phyloP scores from a whole-genome alignment of 2,113 vertebrate species.

The Calidris pugnax region DNA sequence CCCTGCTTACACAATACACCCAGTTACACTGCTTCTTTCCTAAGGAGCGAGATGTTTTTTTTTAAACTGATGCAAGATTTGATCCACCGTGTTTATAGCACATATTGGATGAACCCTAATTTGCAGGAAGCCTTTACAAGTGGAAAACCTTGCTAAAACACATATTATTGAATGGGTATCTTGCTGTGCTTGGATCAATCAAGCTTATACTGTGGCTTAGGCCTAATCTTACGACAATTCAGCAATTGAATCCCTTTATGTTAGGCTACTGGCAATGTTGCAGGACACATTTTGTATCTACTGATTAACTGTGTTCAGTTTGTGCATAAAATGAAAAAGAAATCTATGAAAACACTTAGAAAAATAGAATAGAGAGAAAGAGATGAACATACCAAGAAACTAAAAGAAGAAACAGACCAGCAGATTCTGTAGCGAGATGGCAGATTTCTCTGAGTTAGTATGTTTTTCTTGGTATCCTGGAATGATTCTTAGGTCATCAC shows the following conservation, averaged over 20 bases:
- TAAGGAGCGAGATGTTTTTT: not conserved
- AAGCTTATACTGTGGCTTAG: slow-evolving; percentile 65
- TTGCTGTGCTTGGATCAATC: slow-evolving; percentile 67
- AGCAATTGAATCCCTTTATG: slow-evolving; percentile 41
- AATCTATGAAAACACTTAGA: slow-evolving; percentile 56
- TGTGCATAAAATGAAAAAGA: slow-evolving; percentile 50
- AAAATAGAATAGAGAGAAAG: not conserved
- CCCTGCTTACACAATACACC: not conserved
- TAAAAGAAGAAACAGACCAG: not conserved
- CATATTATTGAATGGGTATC: slow-evolving; percentile 64
- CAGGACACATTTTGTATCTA: slow-evolving; percentile 9
- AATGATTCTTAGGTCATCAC: not conserved
- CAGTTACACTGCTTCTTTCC: not conserved
- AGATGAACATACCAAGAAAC: not conserved
- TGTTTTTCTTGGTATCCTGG: not conserved
- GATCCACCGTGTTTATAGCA: slow-evolving; percentile 23
- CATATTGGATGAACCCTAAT: slow-evolving; percentile 54
- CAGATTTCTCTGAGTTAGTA: not conserved
- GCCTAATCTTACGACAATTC: slow-evolving; percentile 63
- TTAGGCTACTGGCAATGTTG: slow-evolving; percentile 49
- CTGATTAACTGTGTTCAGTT: slow-evolving; percentile 44
- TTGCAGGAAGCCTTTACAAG: slow-evolving; percentile 69
- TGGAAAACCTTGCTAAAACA: slow-evolving; percentile 67
- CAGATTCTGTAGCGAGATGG: not conserved
- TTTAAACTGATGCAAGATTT: slow-evolving; percentile 1